These are phyloP conservation scores for Papilio polytes DNA, from an alignment of 1,140 invertebrate species.

Conservation along the genomic window DNA sequence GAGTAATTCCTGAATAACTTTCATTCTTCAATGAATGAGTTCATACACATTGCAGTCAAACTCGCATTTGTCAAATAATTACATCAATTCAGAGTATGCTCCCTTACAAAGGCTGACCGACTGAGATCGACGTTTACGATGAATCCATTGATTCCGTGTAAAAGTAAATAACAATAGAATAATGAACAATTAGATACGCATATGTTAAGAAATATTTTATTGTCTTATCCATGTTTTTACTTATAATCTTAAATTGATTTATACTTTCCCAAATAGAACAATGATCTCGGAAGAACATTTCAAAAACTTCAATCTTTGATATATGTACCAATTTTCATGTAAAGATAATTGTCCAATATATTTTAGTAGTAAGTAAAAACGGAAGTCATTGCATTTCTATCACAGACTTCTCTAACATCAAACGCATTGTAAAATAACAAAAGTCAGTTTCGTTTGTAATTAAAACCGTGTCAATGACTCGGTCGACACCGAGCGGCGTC, in stretches of 20 bases:
- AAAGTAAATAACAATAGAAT: background rate
- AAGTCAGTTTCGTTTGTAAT: conserved; percentile 14
- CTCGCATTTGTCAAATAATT: background rate
- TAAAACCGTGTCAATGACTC: conserved; percentile 34
- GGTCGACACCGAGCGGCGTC: background rate
- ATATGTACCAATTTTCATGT: background rate
- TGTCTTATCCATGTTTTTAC: background rate
- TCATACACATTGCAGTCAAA: background rate
- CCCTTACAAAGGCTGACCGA: background rate
- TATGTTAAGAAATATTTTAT: background rate
- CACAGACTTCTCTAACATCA: background rate
- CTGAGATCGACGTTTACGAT: background rate
- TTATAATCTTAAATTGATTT: background rate
- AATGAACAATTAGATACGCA: background rate
- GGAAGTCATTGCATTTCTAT: background rate
- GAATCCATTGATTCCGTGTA: background rate
- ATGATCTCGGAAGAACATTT: background rate
- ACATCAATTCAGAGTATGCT: background rate
- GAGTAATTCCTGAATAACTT: no score
- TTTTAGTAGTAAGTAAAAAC: background rate
- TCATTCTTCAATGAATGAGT: no score
- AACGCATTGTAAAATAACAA: background rate
- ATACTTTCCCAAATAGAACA: background rate
- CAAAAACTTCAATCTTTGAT: no score
- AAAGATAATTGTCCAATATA: background rate